Evolutionary conservation across 2,113 vertebrate genomes (phyloP).

Genomic region (Octodon degus): DNA sequence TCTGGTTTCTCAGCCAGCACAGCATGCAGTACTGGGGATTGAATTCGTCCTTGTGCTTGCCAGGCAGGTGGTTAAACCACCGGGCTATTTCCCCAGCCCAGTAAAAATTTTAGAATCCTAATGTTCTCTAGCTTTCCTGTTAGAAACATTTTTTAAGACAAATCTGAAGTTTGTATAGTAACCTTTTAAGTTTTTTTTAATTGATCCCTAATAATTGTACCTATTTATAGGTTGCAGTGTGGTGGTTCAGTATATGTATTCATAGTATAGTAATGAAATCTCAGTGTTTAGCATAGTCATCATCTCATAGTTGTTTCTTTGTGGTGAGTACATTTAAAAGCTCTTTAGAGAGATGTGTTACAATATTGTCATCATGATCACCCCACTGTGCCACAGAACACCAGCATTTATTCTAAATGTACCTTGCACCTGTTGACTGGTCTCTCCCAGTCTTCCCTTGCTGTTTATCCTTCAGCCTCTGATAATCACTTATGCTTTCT

Average conservation of each 20-base stretch:
- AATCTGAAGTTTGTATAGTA: conserved; percentile 39
- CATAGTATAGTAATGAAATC: background rate
- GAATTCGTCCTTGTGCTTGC: too few relatives aligned
- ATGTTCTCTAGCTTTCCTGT: conserved; percentile 46
- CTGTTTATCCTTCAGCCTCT: background rate
- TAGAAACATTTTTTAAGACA: conserved; percentile 36
- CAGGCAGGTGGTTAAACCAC: too few relatives aligned
- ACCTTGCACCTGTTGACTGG: background rate
- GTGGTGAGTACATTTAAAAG: background rate
- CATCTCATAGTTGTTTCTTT: background rate
- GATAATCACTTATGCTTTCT: background rate
- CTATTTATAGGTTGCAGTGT: background rate
- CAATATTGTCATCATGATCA: background rate
- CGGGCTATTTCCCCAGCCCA: too few relatives aligned
- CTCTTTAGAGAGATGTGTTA: background rate
- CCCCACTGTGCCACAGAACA: background rate
- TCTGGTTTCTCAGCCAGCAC: too few relatives aligned
- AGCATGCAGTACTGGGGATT: too few relatives aligned
- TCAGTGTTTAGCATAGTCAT: background rate
- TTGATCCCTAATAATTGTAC: background rate
- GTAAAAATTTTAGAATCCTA: background rate
- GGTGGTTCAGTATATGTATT: background rate
- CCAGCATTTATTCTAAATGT: background rate
- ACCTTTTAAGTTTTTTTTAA: background rate
- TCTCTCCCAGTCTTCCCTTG: background rate